Conservation (phyloP, 1,140 invertebrate species). For the Rhysida immarginata region DNA sequence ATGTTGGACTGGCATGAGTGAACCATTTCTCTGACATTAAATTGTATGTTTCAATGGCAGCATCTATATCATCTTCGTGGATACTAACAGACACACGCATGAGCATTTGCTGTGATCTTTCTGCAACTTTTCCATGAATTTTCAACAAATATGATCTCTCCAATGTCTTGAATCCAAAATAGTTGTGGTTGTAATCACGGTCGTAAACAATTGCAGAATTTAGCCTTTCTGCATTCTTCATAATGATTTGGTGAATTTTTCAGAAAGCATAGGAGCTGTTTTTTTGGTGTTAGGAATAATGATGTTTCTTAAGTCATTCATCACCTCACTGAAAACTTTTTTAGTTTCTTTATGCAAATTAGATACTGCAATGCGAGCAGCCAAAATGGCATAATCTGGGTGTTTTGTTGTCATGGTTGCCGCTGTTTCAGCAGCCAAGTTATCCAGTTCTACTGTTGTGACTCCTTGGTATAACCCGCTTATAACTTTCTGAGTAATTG, state of each 20-base stretch:
- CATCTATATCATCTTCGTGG: constrained; percentile 83
- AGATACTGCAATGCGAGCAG: constrained; percentile 87
- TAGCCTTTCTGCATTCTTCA: constrained; percentile 68
- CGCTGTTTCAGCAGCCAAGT: constrained; percentile 89
- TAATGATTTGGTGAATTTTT: constrained; percentile 70
- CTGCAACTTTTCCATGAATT: constrained; percentile 83
- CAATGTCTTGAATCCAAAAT: constrained; percentile 74
- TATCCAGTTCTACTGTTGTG: constrained; percentile 91
- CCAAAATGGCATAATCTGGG: constrained; percentile 90
- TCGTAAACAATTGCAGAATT: constrained; percentile 96
- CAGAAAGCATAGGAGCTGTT: constrained; percentile 65
- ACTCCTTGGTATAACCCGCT: constrained; percentile 89
- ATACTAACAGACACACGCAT: constrained; percentile 97
- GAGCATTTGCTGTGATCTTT: constrained; percentile 95
- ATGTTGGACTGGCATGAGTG: constrained; percentile 92
- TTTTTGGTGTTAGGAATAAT: constrained; percentile 52
- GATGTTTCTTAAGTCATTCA: constrained; percentile 38
- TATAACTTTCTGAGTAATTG: constrained; percentile 48
- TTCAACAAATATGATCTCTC: constrained; percentile 90
- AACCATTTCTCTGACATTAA: constrained; percentile 90
- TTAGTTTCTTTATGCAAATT: constrained; percentile 96
- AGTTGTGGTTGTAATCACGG: constrained; percentile 93
- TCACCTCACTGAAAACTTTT: constrained; percentile 66
- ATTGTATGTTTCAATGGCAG: constrained; percentile 93
- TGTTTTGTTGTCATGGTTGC: constrained; percentile 92